Evolutionary conservation across 2,113 vertebrate species (phyloP).

Genomic region (Cavia porcellus): DNA sequence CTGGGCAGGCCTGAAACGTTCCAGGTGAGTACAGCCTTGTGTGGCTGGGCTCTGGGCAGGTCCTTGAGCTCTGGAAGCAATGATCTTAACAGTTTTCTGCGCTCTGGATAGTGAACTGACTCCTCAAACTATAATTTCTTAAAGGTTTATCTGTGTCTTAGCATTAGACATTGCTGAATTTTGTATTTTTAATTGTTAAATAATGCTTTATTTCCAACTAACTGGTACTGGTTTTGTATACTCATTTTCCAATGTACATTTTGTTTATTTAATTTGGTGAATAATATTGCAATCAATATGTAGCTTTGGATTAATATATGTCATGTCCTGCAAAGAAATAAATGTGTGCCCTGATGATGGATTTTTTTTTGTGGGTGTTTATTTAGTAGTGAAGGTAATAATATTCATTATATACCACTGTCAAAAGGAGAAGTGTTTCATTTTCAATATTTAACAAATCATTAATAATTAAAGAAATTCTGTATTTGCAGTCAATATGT

Average conservation of each 20-base stretch:
- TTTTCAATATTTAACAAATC: background rate
- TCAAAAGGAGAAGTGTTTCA: background rate
- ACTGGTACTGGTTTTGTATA: background rate
- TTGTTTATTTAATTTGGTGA: background rate
- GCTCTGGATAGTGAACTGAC: too few species aligned
- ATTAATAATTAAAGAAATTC: background rate
- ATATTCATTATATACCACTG: background rate
- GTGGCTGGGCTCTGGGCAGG: too few species aligned
- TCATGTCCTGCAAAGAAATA: background rate
- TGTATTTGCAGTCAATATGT: background rate
- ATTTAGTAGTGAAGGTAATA: background rate
- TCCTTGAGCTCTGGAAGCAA: too few species aligned
- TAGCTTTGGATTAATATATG: background rate
- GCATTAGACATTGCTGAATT: background rate
- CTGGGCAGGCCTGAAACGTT: too few species aligned
- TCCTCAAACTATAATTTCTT: background rate
- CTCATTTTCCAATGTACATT: background rate
- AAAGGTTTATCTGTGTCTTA: background rate
- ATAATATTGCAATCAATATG: background rate
- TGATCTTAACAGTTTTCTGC: too few species aligned
- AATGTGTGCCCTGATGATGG: too few species aligned
- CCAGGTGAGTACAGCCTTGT: too few species aligned
- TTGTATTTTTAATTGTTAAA: background rate
- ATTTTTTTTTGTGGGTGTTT: background rate
- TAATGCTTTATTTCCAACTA: background rate